Evolutionary conservation across 1,140 invertebrate species (phyloP), one percentile per base, ranked within the genome.

Genomic region (Thaumetopoea pityocampa): DNA sequence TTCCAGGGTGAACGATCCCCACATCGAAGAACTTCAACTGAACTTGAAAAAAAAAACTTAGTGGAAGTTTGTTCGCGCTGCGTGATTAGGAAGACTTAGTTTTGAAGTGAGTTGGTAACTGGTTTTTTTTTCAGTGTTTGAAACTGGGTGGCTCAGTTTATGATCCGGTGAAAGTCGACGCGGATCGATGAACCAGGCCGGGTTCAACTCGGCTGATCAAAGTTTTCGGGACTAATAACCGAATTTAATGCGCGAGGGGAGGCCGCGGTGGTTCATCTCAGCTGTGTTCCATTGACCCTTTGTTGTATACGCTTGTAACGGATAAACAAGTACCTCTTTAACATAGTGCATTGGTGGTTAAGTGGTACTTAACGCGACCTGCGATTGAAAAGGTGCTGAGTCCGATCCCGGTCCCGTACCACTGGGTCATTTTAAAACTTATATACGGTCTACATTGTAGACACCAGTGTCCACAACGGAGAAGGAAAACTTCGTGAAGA

Each of bases 41-140:
- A 79, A 83, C 72, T 81, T 73, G 67, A 67, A 80, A 83, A n/a
- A n/a, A n/a, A 83, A 83, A 83, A 76, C 68, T 79, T 67, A 55
- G 42, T 37, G 38, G 58, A 79, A 83, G 53, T 83, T 83, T 67
- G 67, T 73, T 78, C 72, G 68, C 79, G 72, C 73, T 67, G 71
- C 67, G 77, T 84, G 80, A 84, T 84, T 84, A 84, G 77, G 73
- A 81, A 74, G 76, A 84, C 77, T 84, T 84, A 84, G 77, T 84
- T 84, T 69, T 78, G 68, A 81, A 81, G 71, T 77, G 64, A 79
- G 74, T 73, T 64, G 67, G 62, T 67, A 77, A 80, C 71, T 72
- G 74, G 54, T 57, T 57, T 74, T 74, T 48, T 73, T 83, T 83
- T 73, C 73, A 81, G 76, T 80, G n/a, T 84, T 80, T 73, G 73